Evolutionary conservation across 2,797 vertebrate species (phyloP).

Genomic region (Tympanoctomys barrerae): DNA sequence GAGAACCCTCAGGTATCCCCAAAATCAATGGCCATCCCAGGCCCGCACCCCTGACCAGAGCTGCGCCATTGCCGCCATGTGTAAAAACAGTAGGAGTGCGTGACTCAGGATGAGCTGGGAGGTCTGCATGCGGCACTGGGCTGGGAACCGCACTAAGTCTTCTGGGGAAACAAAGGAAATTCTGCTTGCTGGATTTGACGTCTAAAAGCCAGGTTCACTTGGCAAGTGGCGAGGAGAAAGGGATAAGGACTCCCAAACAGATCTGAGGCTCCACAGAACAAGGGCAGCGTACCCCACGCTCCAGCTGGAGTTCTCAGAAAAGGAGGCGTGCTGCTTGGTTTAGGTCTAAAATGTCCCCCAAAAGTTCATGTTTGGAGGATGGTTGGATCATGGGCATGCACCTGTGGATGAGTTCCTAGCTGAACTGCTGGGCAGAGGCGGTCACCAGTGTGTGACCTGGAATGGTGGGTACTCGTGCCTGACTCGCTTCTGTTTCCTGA

Average conservation of each 20-base stretch:
- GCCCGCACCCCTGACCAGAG: too few relatives aligned
- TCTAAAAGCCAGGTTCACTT: neutral
- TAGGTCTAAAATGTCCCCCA: neutral
- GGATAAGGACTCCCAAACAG: neutral
- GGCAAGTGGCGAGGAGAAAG: neutral
- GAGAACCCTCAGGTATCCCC: neutral
- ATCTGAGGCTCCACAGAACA: neutral
- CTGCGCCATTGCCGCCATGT: too few relatives aligned
- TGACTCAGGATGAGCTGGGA: neutral
- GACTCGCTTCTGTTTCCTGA: neutral
- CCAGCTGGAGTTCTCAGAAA: neutral
- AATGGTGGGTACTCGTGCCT: neutral
- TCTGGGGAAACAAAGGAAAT: neutral
- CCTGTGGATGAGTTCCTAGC: too few relatives aligned
- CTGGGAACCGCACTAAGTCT: neutral
- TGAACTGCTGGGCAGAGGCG: neutral
- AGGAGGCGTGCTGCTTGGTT: neutral
- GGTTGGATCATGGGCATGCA: neutral
- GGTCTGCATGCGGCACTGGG: neutral
- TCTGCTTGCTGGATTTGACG: neutral
- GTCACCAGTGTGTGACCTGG: neutral
- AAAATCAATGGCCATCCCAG: neutral
- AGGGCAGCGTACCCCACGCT: neutral
- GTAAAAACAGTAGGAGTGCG: accelerated
- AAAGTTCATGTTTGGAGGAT: neutral